phyloP scores from a whole-genome alignment of 2,113 vertebrate species.

The Crotophaga sulcirostris region DNA sequence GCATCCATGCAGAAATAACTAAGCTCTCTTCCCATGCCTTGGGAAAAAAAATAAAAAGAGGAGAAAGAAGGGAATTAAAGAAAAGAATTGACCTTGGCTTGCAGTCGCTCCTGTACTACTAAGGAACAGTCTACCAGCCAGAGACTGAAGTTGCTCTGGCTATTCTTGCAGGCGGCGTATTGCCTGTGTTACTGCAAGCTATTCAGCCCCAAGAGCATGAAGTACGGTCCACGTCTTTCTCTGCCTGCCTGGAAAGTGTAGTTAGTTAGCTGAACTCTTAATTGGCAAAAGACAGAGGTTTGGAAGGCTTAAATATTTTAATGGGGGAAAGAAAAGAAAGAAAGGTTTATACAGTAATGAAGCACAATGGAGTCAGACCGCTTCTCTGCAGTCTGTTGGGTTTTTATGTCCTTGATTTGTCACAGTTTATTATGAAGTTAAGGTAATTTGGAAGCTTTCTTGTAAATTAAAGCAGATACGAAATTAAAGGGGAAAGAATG shows the following conservation, averaged over 20 bases:
- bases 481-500: not conserved
- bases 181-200: not conserved
- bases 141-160: not conserved
- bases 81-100: slow-evolving; percentile 81
- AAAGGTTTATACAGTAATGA: not conserved
- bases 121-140: not conserved
- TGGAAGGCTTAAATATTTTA: not conserved
- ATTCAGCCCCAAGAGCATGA: not conserved
- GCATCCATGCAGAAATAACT: slow-evolving; percentile 85
- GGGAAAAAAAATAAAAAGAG: slow-evolving; percentile 1
- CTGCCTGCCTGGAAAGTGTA: not conserved
- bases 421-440: not conserved
- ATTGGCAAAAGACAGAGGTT: not conserved
- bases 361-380: not conserved
- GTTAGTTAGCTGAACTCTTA: not conserved
- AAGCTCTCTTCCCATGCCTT: slow-evolving; percentile 74
- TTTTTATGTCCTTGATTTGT: not conserved
- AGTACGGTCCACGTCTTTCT: not conserved
- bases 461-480: not conserved
- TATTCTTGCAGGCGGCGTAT: not conserved
- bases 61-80: slow-evolving; percentile 36
- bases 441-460: not conserved
- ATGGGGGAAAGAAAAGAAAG: not conserved
- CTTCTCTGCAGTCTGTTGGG: not conserved
- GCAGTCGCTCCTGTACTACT: not conserved